Base-by-base conservation (phyloP, 2,797 vertebrate genomes). In the Australoheros facetus region DNA sequence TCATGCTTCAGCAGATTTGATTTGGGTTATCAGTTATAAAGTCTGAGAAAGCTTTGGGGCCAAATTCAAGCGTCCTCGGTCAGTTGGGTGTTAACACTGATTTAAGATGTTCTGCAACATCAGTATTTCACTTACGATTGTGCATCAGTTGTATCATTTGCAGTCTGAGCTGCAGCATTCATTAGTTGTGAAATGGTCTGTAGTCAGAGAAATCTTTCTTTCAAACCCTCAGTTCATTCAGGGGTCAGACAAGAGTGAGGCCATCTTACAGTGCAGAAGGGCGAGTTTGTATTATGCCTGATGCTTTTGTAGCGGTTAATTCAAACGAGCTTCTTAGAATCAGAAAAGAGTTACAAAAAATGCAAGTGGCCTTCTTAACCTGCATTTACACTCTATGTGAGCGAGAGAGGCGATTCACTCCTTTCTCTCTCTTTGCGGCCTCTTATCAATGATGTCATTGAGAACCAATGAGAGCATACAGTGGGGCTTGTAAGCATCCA, bases 391-490 rank as follows among this genome's bases (percentile, higher is more conserved):
- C 48, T 69, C 16, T 58, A 34, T 78, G 21, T 54, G 37, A 80
- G 73, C 6, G 60, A 32, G 82, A 55, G 62, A 81, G 78, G 19
- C 37, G 75, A 73, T 75, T 75, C 64, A 66, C 59, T 80, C 78
- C 75, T 79, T 87, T 83, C 79, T 85, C 84, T 88, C 76, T 72
- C 76, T 82, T 83, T 79, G 78, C 87, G 80, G 86, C 73, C 12
- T 21, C 71, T 90, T 83, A 87, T 87, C 92, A 92, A 80, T 96
- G 96, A 96, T 96, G 95, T 96, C 95, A 96, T 94, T 92, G 89
- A 75, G 57, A 95, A 87, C 96, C 95, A 96, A 96, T 96, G 83
- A 91, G 87, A 93, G 71, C 62, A 16, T 54, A 76, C 79, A n/a
- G 76, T 73, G 56, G 69, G 45, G 55, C 78, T 83, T 77, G 71